Conservation (phyloP, 2,797 vertebrate genomes). For the Molossus molossus region DNA sequence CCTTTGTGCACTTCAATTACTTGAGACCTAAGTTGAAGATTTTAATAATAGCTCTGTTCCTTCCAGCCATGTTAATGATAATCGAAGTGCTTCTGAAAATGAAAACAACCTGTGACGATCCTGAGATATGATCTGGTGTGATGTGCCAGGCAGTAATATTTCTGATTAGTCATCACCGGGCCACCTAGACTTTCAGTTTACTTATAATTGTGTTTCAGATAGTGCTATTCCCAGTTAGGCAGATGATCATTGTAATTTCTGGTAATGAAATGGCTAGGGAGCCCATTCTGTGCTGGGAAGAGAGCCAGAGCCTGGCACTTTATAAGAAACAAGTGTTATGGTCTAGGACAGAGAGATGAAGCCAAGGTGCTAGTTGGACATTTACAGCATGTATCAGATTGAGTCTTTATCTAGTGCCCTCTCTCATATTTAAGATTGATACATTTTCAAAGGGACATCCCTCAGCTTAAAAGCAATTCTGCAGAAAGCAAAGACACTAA, state of each 20-base stretch:
- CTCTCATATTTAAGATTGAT: neutral
- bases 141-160: slow-evolving; percentile 41
- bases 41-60: neutral
- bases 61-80: neutral
- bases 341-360: slow-evolving; percentile 61
- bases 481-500: slow-evolving; percentile 52
- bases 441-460: slow-evolving; percentile 42
- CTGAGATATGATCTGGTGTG: slow-evolving; percentile 51
- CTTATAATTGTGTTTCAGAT: slow-evolving; percentile 78
- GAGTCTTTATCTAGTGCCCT: slow-evolving; percentile 62
- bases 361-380: slow-evolving; percentile 49
- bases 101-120: neutral
- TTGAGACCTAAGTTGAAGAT: slow-evolving; percentile 19
- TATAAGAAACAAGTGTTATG: slow-evolving; percentile 79
- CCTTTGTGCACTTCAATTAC: neutral
- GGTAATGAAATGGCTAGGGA: slow-evolving; percentile 83
- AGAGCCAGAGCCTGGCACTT: slow-evolving; percentile 77
- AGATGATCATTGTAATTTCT: slow-evolving; percentile 84
- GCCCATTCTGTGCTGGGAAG: slow-evolving; percentile 75
- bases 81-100: slow-evolving; percentile 32
- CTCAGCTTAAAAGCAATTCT: slow-evolving; percentile 34
- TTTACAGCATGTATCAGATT: neutral
- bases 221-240: slow-evolving; percentile 75
- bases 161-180: slow-evolving; percentile 72
- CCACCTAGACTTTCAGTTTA: slow-evolving; percentile 72